Evolutionary conservation across 2,113 vertebrate genomes (phyloP).

Genomic region (Myotis brandtii): DNA sequence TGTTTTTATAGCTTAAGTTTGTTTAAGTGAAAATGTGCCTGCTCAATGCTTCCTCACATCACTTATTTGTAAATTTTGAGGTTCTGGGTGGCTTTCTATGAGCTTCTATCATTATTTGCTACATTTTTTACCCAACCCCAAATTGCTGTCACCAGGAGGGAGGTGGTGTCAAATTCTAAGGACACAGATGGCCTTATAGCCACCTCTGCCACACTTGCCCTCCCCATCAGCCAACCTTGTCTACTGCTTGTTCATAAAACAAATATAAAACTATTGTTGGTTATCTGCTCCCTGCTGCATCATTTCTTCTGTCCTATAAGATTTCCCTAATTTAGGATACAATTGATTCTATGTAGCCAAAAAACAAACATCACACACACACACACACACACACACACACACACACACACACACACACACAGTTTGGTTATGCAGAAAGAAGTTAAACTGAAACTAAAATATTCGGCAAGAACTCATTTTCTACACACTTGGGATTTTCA

Average conservation of each 20-base stretch:
- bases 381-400: neutral
- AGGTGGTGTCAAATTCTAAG: neutral
- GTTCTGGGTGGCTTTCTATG: neutral
- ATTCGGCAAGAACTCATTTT: slow-evolving; percentile 68
- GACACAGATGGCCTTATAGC: neutral
- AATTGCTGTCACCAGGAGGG: neutral
- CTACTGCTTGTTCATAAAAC: neutral
- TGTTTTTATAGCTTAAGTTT: neutral
- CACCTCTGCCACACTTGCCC: neutral
- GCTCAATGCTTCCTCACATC: neutral
- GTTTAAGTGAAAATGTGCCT: neutral
- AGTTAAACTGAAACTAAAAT: slow-evolving; percentile 66
- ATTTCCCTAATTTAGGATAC: slow-evolving; percentile 5
- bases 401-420: neutral
- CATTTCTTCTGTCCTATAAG: slow-evolving; percentile 27
- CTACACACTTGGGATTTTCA: slow-evolving; percentile 62
- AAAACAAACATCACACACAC: neutral
- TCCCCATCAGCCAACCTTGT: neutral
- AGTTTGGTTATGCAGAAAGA: slow-evolving; percentile 40
- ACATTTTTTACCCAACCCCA: neutral
- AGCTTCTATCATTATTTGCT: neutral
- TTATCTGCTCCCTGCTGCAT: neutral
- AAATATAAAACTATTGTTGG: neutral
- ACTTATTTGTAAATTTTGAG: slow-evolving; percentile 28
- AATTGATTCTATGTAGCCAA: neutral